Conservation (phyloP, 2,797 vertebrate genomes). For the Spea hammondii region DNA sequence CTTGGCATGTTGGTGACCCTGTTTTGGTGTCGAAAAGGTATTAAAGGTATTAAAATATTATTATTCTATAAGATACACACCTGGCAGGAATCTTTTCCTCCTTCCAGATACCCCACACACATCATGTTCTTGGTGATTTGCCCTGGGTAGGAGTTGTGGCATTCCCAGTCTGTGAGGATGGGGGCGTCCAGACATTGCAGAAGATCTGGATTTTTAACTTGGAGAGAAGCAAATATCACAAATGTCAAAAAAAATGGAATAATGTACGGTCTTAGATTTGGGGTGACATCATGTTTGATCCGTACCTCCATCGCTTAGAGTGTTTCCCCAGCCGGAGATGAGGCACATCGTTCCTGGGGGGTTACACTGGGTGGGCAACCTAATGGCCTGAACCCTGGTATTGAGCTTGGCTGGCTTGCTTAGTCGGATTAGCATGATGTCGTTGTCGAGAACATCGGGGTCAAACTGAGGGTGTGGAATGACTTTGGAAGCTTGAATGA, state of each 20-base stretch:
- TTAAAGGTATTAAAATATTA: background rate
- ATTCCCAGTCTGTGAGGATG: constrained; percentile 63
- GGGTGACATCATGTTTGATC: constrained; percentile 25
- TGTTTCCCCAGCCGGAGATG: constrained; percentile 61
- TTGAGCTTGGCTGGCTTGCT: constrained; percentile 29
- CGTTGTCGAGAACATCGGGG: background rate
- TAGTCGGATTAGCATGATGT: constrained; percentile 61
- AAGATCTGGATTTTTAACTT: constrained; percentile 71
- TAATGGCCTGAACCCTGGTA: constrained; percentile 14
- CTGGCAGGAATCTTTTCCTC: constrained; percentile 73
- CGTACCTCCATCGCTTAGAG: constrained; percentile 51
- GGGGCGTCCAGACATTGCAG: constrained; percentile 70
- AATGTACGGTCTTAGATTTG: background rate
- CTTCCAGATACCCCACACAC: constrained; percentile 71
- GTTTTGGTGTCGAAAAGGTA: too few relatives aligned
- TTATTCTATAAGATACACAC: constrained; percentile 52
- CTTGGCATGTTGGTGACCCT: too few relatives aligned
- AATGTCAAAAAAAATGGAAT: too few relatives aligned
- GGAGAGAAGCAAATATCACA: too few relatives aligned
- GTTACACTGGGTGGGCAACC: constrained; percentile 51
- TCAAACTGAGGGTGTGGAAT: constrained; percentile 53
- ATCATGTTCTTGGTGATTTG: constrained; percentile 68
- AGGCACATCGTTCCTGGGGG: constrained; percentile 47
- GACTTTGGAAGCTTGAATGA: constrained; percentile 44
- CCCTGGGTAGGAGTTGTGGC: constrained; percentile 65